Evolutionary conservation across 2,113 vertebrate species (phyloP), one percentile per base, ranked within the genome.

Genomic region (Ceuthmochares aereus): DNA sequence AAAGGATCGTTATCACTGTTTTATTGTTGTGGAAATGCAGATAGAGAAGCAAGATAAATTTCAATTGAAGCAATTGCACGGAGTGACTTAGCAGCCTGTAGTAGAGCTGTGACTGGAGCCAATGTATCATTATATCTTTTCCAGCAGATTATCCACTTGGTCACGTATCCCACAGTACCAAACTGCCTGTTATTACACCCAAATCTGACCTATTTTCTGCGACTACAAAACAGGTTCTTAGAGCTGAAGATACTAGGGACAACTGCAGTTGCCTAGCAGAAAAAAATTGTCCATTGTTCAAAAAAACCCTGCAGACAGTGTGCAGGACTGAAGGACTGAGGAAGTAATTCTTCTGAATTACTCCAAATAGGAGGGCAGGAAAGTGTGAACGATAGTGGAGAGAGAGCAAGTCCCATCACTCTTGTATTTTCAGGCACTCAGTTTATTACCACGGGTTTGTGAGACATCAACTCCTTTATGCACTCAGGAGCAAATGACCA

Each of bases 391-490:
- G 2, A 21, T 19, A 49, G 19, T 29, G 34, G 7, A 36, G 21
- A 63, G 26, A 70, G 15, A 37, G 12, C 0, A 5, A 75, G 40
- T 55, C 34, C 17, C 63, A 49, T 12, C 7, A n/a, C 30, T 82
- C 17, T 63, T 51, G 2, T 29, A 25, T 45, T 67, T n/a, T 64
- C 52, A 55, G 52, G 14, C 2, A 77, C n/a, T 69, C 36, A 10
- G 14, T 32, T 79, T 7, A 8, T 43, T 62, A 74, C 21, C 21
- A 25, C 8, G 59, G 22, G 37, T 13, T 70, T 27, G 32, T 0
- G 0, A 59, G 32, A 17, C 23, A 66, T 43, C 36, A 66, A 4
- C 17, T 15, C 21, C 49, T 62, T 30, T 4, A n/a, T 0, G 1
- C 11, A 25, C 34, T 63, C 32, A 42, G 56, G 25, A 78, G 8